Base-by-base conservation (phyloP, 2,113 vertebrate genomes). In the Seriola rivoliana region DNA sequence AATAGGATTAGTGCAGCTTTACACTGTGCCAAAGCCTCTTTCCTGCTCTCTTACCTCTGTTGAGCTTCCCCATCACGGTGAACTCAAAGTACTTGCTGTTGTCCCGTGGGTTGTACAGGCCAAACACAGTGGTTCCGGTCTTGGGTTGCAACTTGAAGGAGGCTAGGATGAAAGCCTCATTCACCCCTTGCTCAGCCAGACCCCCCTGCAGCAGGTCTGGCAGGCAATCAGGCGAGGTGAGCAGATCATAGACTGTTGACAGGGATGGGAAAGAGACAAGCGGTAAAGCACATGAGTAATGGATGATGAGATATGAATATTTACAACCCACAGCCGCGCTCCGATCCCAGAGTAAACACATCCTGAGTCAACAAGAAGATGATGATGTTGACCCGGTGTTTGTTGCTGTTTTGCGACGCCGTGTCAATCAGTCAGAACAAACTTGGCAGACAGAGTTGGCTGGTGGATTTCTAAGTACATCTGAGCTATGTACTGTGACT, bases 81-180 rank as follows among this genome's bases (percentile, higher is more conserved):
- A 99, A 98, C 90, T 99, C 98, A 93, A 99, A 98, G 93, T 98
- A 97, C 79, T 97, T 99, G 94, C 94, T 98, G 93, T 96, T 97
- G 93, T 99, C 97, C 75, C 88, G 84, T 4, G 97, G 95, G 3
- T 97, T 97, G 91, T 97, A 97, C 38, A 99, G 93, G 65, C 96
- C 94, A 34, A 99, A 99, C 84, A 99, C 58, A 3, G 95, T 95
- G 86, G 95, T 95, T 63, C 97, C 97, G 40, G 96, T 96, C 91
- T 96, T 97, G 0, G 96, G 95, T 85, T 98, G 98, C 77, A 99
- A 86, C 91, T 95, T 97, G 93, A 99, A 97, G 21, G 97, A 93
- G 75, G 97, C 88, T 3, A 99, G 95, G 79, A 99, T 93, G 64
- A 97, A 99, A 10, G 97, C 91, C 46, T 99, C 98, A 3, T 95